These are phyloP conservation scores for Pedionomus torquatus DNA, from an alignment of 2,113 vertebrate genomes.

Conservation along the genomic window DNA sequence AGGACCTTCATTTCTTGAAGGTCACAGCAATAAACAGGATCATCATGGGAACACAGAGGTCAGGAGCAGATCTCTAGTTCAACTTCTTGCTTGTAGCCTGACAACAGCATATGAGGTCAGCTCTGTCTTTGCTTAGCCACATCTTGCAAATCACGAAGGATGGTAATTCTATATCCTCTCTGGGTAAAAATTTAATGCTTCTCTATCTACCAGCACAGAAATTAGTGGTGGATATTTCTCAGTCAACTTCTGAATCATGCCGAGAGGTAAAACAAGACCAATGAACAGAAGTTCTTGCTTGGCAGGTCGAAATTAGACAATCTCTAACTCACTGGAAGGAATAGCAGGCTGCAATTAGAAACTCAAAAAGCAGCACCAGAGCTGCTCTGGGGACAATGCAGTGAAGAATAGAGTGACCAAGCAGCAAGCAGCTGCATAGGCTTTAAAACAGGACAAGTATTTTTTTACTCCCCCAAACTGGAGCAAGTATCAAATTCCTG, in stretches of 20 bases:
- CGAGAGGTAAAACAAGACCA: not conserved
- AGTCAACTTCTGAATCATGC: not conserved
- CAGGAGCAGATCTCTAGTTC: not conserved
- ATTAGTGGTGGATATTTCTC: not conserved
- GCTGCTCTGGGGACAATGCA: not conserved
- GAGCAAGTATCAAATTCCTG: not conserved
- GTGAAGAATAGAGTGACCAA: not conserved
- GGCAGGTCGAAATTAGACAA: not conserved
- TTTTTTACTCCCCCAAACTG: not conserved
- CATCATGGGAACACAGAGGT: not conserved
- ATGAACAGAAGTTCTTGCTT: not conserved
- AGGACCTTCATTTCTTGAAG: not conserved
- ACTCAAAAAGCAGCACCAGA: not conserved
- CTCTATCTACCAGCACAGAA: not conserved
- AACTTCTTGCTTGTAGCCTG: not conserved
- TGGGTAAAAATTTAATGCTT: not conserved
- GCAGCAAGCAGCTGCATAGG: not conserved
- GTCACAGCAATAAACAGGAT: slow-evolving; percentile 19
- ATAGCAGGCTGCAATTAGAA: not conserved
- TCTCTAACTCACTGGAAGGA: not conserved
- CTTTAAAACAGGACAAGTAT: not conserved
- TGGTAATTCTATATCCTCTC: not conserved
- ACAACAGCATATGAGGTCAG: not conserved
- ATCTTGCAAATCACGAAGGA: not conserved
- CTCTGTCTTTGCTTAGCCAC: not conserved